Conservation (phyloP, 2,113 vertebrate genomes). For the Protobothrops mucrosquamatus region DNA sequence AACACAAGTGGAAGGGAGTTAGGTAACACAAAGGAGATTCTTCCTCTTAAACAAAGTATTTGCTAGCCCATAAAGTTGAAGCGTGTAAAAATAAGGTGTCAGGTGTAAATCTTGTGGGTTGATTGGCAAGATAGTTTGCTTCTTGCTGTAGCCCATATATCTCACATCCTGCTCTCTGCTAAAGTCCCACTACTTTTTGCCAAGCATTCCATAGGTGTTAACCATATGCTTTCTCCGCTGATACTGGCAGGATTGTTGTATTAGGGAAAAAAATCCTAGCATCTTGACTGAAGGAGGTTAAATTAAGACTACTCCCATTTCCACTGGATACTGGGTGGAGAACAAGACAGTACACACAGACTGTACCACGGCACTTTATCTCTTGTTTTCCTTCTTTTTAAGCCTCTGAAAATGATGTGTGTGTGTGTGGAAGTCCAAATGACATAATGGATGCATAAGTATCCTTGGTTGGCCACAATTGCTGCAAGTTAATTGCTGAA, state of each 20-base stretch:
- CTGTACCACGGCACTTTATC: background rate
- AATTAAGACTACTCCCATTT: background rate
- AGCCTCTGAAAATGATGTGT: background rate
- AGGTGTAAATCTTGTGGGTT: background rate
- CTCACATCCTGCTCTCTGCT: background rate
- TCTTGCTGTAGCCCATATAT: background rate
- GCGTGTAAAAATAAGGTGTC: background rate
- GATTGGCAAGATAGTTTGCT: background rate
- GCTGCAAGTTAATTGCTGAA: background rate
- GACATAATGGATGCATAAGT: background rate
- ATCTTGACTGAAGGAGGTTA: background rate
- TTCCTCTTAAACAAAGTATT: background rate
- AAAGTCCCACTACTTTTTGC: background rate
- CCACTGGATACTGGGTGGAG: background rate
- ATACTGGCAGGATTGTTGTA: background rate
- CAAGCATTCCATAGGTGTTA: background rate
- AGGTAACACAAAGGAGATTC: background rate
- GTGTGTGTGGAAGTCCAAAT: background rate
- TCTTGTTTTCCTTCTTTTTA: background rate
- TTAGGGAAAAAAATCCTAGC: background rate
- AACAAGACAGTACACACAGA: background rate
- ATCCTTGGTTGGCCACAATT: background rate
- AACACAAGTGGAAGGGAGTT: background rate
- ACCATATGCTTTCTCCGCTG: background rate
- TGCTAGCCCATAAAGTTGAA: background rate